Percentiles rank a stretch among this genome's conserved stretches.
Evolutionary conservation across 2,797 vertebrate genomes (phyloP).

Genomic region (Rhyacichthys aspro): DNA sequence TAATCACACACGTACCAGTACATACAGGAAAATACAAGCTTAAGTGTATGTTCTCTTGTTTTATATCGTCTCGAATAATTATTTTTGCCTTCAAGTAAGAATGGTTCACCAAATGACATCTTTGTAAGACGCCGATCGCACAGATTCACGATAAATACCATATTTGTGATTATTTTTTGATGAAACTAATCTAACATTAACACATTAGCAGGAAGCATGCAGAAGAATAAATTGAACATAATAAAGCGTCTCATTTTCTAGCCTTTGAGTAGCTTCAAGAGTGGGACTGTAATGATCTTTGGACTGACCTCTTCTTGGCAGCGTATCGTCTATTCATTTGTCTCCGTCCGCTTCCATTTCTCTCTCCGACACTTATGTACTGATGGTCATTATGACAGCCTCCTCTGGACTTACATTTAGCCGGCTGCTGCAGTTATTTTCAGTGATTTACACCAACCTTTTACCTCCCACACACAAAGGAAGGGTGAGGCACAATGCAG

Average conservation of each 20-base stretch:
- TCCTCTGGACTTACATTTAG: conserved; percentile 52
- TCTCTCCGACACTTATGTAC: conserved; percentile 47
- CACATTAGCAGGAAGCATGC: conserved; percentile 4
- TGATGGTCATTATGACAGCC: conserved; percentile 74
- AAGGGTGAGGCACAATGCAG: conserved; percentile 36
- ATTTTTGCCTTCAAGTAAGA: no score
- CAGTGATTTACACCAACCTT: conserved; percentile 55
- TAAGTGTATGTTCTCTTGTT: no score
- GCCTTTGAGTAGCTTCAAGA: conserved; percentile 1
- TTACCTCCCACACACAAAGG: conserved; percentile 30
- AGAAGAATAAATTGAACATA: conserved; percentile 28
- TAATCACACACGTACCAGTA: no score
- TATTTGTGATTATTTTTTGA: no score
- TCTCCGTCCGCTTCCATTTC: conserved; percentile 13
- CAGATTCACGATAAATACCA: no score
- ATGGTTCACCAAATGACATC: no score
- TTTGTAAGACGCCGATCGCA: no score
- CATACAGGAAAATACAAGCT: neutral
- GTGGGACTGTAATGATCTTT: conserved; percentile 41
- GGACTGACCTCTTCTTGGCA: conserved; percentile 38
- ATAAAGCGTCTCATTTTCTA: conserved; percentile 30
- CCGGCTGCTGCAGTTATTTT: conserved; percentile 45
- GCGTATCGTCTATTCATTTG: conserved; percentile 28
- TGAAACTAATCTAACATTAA: neutral
- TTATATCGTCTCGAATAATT: no score